Evolutionary conservation across 2,888 invertebrate genomes (phyloP).

Genomic region (Unio delphinus): DNA sequence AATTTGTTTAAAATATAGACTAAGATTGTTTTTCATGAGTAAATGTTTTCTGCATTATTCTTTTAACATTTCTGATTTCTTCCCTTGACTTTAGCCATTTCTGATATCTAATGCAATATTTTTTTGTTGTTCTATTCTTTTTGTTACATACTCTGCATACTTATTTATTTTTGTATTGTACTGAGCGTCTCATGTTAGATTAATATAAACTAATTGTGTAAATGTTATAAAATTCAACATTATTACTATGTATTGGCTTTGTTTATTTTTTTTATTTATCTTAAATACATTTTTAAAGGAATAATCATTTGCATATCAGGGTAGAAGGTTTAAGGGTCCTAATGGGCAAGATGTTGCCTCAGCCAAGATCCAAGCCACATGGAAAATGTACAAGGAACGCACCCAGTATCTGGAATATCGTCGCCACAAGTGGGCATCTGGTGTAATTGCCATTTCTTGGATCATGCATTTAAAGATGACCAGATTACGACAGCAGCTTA

Average conservation of each 20-base stretch:
- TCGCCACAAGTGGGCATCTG: conserved; percentile 70
- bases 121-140: too few species aligned
- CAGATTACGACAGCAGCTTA: conserved; percentile 64
- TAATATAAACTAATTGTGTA: too few species aligned
- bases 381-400: conserved; percentile 61
- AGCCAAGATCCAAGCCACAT: conserved; percentile 67
- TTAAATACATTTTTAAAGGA: too few species aligned
- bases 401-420: conserved; percentile 66
- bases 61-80: not conserved
- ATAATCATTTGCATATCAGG: conserved; percentile 44
- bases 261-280: not conserved
- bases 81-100: not conserved
- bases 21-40: not conserved
- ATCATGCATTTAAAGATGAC: conserved; percentile 70
- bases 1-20: too few species aligned
- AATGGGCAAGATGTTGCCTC: conserved; percentile 66
- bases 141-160: too few species aligned
- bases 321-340: conserved; percentile 62
- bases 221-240: not conserved
- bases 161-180: too few species aligned
- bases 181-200: not conserved
- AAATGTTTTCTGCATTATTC: not conserved
- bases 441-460: conserved; percentile 71
- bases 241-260: not conserved
- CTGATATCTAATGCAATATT: too few species aligned